A percentile compares a stretch with the other conserved stretches of the same genome.
These are phyloP conservation scores for Pelusios castaneus DNA, from an alignment of 2,113 vertebrate genomes.

Conservation along the genomic window DNA sequence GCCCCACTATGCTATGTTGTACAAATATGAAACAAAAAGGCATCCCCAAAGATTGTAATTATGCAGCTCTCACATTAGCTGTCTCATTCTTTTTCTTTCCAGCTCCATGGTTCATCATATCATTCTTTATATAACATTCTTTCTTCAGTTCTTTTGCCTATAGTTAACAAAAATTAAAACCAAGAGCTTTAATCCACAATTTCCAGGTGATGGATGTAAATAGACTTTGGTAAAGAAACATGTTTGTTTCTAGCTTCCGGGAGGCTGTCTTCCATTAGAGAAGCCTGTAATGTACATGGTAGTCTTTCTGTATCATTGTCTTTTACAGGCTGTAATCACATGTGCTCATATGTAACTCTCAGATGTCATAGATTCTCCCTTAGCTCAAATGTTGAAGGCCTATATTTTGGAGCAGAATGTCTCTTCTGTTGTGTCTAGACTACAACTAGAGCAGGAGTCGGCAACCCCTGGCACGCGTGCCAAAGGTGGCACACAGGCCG, in stretches of 20 bases:
- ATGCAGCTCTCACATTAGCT: neutral
- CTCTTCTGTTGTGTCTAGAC: too few species aligned
- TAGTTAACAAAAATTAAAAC: neutral
- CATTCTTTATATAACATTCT: neutral
- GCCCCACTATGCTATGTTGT: neutral
- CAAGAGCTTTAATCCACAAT: neutral
- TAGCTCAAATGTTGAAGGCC: too few species aligned
- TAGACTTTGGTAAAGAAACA: neutral
- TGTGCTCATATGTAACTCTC: neutral
- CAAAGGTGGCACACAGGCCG: too few species aligned
- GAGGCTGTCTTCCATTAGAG: neutral
- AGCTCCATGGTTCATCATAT: neutral
- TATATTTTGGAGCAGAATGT: too few species aligned
- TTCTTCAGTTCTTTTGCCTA: neutral
- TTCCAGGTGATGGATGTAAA: neutral
- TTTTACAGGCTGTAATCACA: neutral
- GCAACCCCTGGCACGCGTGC: too few species aligned
- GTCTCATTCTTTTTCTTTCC: neutral
- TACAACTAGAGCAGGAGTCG: too few species aligned
- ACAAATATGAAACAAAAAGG: fast-evolving
- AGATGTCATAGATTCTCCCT: too few species aligned
- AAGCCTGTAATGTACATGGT: neutral
- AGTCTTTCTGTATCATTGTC: neutral
- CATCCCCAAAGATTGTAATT: neutral
- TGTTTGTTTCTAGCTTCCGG: neutral